Conservation (phyloP, 2,888 invertebrate species). For the Hypselothyrea guttata region DNA sequence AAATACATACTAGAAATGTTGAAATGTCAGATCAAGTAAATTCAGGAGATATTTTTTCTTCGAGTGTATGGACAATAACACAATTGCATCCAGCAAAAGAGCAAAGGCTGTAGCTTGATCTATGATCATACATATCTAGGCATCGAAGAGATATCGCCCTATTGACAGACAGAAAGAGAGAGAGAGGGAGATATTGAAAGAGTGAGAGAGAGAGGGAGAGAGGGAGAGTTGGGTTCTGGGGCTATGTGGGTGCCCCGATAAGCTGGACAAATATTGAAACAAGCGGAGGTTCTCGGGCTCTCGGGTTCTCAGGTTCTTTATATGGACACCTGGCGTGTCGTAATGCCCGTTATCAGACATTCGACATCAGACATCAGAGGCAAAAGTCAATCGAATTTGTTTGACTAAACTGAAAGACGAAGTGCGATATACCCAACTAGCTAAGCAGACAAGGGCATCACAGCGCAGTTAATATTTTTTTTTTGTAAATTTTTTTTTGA, state of each 20-base stretch:
- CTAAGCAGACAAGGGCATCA: too few species aligned
- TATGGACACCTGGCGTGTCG: slow-evolving; percentile 38
- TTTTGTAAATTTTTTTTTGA: too few species aligned
- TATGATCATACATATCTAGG: not conserved
- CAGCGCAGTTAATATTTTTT: too few species aligned
- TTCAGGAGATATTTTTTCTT: too few species aligned
- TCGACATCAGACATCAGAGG: too few species aligned
- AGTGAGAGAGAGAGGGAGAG: too few species aligned
- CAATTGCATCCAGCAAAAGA: too few species aligned
- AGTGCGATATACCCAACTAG: slow-evolving; percentile 8
- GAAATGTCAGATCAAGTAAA: too few species aligned
- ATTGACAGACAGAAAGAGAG: too few species aligned
- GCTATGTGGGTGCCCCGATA: slow-evolving; percentile 59
- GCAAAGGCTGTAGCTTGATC: not conserved
- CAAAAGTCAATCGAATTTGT: slow-evolving; percentile 52
- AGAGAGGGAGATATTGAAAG: too few species aligned
- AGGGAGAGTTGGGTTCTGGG: slow-evolving; percentile 6
- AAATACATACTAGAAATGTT: too few species aligned
- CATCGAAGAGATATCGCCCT: not conserved
- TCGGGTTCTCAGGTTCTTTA: slow-evolving; percentile 8
- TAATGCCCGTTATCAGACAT: slow-evolving; percentile 39
- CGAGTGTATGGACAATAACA: too few species aligned
- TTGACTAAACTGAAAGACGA: slow-evolving; percentile 35
- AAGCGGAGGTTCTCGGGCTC: slow-evolving; percentile 37
- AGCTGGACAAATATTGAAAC: slow-evolving; percentile 62